Evolutionary conservation across 2,888 invertebrate species (phyloP).

Genomic region (Hermaeophaga mercurialis): DNA sequence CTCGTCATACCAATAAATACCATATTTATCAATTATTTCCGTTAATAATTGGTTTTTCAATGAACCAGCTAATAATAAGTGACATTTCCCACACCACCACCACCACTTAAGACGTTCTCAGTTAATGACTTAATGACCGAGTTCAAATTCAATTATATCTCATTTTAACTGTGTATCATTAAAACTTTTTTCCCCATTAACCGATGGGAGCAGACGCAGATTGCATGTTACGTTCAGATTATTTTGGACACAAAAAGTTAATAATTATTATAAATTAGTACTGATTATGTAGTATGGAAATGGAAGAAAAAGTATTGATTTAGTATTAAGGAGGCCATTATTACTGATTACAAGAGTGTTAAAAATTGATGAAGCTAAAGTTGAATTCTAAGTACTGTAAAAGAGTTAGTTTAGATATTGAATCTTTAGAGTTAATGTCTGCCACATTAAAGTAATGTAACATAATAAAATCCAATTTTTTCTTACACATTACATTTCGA

Average conservation of each 20-base stretch:
- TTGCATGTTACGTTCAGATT: constrained; percentile 7
- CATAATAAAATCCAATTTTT: too few relatives aligned
- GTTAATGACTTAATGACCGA: constrained; percentile 20
- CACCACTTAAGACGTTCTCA: constrained; percentile 14
- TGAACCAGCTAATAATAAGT: constrained; percentile 12
- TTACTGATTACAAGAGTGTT: too few relatives aligned
- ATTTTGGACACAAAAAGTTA: not conserved
- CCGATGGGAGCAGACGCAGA: constrained; percentile 2
- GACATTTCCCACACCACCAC: constrained; percentile 23
- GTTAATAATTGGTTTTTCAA: constrained; percentile 9
- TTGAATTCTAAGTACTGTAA: too few relatives aligned
- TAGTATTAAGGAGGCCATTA: too few relatives aligned
- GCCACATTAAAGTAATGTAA: too few relatives aligned
- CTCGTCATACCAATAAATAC: constrained; percentile 2
- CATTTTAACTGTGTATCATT: constrained; percentile 8
- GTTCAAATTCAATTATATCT: constrained; percentile 20
- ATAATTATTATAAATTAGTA: too few relatives aligned
- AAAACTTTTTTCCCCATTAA: constrained; percentile 2
- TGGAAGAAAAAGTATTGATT: too few relatives aligned
- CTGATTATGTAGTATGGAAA: too few relatives aligned
- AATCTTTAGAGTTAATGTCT: too few relatives aligned
- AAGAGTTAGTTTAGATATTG: too few relatives aligned
- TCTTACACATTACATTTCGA: too few relatives aligned
- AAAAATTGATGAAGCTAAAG: too few relatives aligned
- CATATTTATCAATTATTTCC: constrained; percentile 15